Evolutionary conservation across 2,797 vertebrate genomes (phyloP), one percentile per base, ranked within the genome.

Genomic region (Fistularia tabacaria): DNA sequence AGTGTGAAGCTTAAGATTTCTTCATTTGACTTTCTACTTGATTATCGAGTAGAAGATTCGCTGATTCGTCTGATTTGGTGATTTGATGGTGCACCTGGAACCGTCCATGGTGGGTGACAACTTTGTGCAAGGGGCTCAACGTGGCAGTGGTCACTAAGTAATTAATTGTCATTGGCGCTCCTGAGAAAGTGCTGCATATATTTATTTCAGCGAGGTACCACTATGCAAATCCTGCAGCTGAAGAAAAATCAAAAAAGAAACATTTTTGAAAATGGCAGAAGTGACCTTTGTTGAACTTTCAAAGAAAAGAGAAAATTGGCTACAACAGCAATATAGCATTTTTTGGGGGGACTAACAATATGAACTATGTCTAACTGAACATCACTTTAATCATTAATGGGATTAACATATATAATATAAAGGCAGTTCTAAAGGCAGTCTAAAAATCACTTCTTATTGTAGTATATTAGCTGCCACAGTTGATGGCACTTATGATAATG

Each of bases 1-100:
- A 25, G 25, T 25, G 25, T 25, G 25, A 2, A 2, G 25, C 25
- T 25, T 25, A 25, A 25, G 25, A 25, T 25, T 25, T 25, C 25
- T 25, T 25, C 25, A 25, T 25, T 25, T 25, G 25, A 25, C 25
- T 25, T 25, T 5, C 25, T 25, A 3, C 5, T 25, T 25, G 2
- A 25, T 25, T 25, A 25, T 25, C 5, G 25, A 25, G 25, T 61
- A 49, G 59, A 68, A 83, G 72, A 79, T 81, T 79, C 81, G 52
- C 73, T 87, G 82, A 86, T 90, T 84, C 76, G 53, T 83, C 77
- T 81, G 83, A 87, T 84, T 86, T 79, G 77, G 70, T 70, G 75
- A 89, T 85, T 81, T 75, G 69, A 46, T 67, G 55, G 66, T 84
- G 77, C 71, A 74, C 82, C 77, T 83, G 80, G 77, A 85, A 71